Percentiles rank a stretch among this genome's conserved stretches.
These are phyloP conservation scores for Druon quercuslanigerum DNA, from an alignment of 1,140 invertebrate genomes.

Conservation along the genomic window DNA sequence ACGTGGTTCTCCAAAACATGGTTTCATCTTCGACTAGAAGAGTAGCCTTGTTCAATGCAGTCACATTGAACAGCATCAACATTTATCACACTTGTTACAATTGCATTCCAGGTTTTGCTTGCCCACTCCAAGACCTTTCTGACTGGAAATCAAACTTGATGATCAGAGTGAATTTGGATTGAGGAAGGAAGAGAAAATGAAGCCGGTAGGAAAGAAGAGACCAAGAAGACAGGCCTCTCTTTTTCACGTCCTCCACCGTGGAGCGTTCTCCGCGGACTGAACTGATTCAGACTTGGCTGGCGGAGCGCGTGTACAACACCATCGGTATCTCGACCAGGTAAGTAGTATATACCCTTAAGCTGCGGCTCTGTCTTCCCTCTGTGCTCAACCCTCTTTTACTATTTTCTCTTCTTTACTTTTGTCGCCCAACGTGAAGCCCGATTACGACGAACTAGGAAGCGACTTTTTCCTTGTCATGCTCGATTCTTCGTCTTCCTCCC, in stretches of 20 bases:
- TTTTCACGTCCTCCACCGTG: constrained; percentile 62
- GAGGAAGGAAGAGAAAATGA: too few relatives aligned
- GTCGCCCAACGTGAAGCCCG: constrained; percentile 14
- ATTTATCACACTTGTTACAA: too few relatives aligned
- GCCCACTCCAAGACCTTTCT: too few relatives aligned
- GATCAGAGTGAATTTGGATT: too few relatives aligned
- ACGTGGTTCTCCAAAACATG: background rate
- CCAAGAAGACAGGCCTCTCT: too few relatives aligned
- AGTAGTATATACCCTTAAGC: constrained; percentile 63
- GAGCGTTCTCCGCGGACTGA: constrained; percentile 71
- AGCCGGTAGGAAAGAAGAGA: constrained; percentile 30
- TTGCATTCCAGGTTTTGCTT: too few relatives aligned
- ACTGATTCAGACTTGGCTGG: constrained; percentile 50
- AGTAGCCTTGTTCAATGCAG: too few relatives aligned
- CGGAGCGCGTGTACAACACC: constrained; percentile 53
- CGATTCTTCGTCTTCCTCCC: constrained; percentile 41
- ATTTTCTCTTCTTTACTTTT: constrained; percentile 40
- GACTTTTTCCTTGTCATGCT: constrained; percentile 44
- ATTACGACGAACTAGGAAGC: constrained; percentile 6
- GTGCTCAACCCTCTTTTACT: constrained; percentile 46
- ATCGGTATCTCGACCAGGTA: constrained; percentile 66
- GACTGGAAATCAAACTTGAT: too few relatives aligned
- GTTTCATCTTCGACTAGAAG: background rate
- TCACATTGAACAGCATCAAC: too few relatives aligned
- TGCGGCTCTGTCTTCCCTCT: constrained; percentile 48